Base-by-base conservation (phyloP, 2,888 invertebrate species). In the Mesochorus sp. region DNA sequence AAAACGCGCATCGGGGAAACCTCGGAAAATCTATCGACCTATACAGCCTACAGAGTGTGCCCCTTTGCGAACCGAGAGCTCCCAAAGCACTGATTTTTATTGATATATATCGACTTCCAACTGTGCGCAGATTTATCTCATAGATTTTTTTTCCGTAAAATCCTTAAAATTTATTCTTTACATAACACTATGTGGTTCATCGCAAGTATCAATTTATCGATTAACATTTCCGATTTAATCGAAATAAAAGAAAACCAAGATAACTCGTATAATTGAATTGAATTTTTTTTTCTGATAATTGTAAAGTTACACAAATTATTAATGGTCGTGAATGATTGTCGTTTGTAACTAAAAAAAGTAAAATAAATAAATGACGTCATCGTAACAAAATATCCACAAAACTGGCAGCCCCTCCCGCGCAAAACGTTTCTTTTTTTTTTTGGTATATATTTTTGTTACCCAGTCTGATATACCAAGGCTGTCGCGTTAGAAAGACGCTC, bases 1-100 rank as follows among this genome's bases (percentile, higher is more conserved):
- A 81, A n/a, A 81, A 76, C 79, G 80, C 79, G 83, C 82, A 31
- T n/a, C 77, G 57, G 51, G 59, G 67, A 37, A 77, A 79, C 71
- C 55, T 68, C 66, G 64, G 34, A 44, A 21, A 24, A 72, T 8
- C 47, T 28, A 47, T 14, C 14, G 17, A 21, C 39, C 12, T 31
- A 51, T 57, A 31, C 14, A 26, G 31, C 14, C 8, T 10, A 47
- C 19, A 62, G 31, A n/a, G 14, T 37, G 42, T 73, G 26, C 26
- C 37, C 12, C 28, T 12, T 4, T 28, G 12, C n/a, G 66, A 59
- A 26, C 12, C 26, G 34, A 24, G 10, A 21, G 4, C 14, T 57
- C 70, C 31, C 44, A 39, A 51, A 75, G 72, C 80, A 80, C 75
- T 71, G 70, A 70, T 76, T 73, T 77, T 77, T 67, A 77, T 77